Evolutionary conservation across 2,797 vertebrate genomes (phyloP), one percentile per base, ranked within the genome.

Genomic region (Enteromius paludinosus): DNA sequence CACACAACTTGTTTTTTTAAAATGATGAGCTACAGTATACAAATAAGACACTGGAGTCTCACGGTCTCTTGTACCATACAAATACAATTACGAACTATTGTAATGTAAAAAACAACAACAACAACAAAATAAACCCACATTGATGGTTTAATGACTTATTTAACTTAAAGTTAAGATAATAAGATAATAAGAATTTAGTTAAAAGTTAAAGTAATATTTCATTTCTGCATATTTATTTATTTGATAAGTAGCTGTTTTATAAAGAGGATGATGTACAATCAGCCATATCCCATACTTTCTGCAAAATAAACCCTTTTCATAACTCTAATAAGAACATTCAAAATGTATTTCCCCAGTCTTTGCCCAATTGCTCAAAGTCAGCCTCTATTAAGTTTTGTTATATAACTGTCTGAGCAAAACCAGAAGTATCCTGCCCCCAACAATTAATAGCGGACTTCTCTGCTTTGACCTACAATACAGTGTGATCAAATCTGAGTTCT

Each of bases 381-480:
- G 3, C 23, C 59, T 20, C 74, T 62, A 14, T 70, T 23, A 59
- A 61, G 25, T 30, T 41, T 1, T 45, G 25, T 15, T 71, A 59
- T 23, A 81, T 64, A 23, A 47, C 12, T 74, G 54, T 52, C n/a
- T 61, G 35, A 49, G 30, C 65, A 59, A 79, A 78, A 35, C n/a
- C 6, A n/a, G 12, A 78, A 41, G 74, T 30, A 45, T 59, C 12
- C 28, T 35, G 28, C 9, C 9, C 45, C 8, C 8, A 33, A 80
- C 54, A 61, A 81, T 61, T 72, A 62, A 71, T 35, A 80, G 45
- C 4, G 23, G 25, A 45, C 9, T 17, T 71, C 78, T 80, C 89
- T 90, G 90, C 90, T 91, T 92, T 91, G 88, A 79, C 45, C 90
- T 92, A 87, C 89, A 23, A 85, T 86, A 85, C 90, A 84, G 86